Base-by-base conservation (phyloP, 2,113 vertebrate genomes). In the Numenius arquata region DNA sequence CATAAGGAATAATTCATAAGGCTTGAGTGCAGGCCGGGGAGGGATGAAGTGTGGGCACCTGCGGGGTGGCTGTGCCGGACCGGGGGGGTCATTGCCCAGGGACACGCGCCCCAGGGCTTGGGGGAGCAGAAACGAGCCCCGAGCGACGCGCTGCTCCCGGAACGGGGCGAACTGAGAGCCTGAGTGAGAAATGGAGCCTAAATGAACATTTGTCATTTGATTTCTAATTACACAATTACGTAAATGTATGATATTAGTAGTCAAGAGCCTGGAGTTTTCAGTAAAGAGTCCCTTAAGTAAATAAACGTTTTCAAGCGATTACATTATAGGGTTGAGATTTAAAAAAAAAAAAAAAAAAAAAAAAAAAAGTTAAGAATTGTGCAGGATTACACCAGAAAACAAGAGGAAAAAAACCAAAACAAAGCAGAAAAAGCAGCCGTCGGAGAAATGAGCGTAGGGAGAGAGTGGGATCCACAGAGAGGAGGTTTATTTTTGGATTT, bases 281-380 rank as follows among this genome's bases (percentile, higher is more conserved):
- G 90, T 97, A 97, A 98, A 97, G 97, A 98, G 97, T 98, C 98
- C 97, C 98, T 97, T 95, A 98, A 97, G 97, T 97, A 98, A 98
- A 98, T 89, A 98, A 90, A 97, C 47, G 87, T 88, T 96, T 97
- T 93, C 94, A 65, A 97, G 97, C 88, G 23, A 97, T 98, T 97
- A 93, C 85, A 82, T 96, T 91, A 59, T 61, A 4, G 47, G 89
- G 91, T 83, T 94, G 95, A 91, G 95, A 85, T 91, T 96, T 97
- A 76, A 12, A 47, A 38, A 77, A 71, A 38, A 36, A 36, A 59
- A 36, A 34, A 34, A 36, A 59, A 34, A 55, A 29, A 29, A 52
- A 52, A 29, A 32, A 59, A 61, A 36, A 38, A 63, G 18, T 22
- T 29, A 15, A 38, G 66, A 40, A 17, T 23, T 8, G 62, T 45